Conservation (phyloP, 2,797 vertebrate species). For the Falco concolor region DNA sequence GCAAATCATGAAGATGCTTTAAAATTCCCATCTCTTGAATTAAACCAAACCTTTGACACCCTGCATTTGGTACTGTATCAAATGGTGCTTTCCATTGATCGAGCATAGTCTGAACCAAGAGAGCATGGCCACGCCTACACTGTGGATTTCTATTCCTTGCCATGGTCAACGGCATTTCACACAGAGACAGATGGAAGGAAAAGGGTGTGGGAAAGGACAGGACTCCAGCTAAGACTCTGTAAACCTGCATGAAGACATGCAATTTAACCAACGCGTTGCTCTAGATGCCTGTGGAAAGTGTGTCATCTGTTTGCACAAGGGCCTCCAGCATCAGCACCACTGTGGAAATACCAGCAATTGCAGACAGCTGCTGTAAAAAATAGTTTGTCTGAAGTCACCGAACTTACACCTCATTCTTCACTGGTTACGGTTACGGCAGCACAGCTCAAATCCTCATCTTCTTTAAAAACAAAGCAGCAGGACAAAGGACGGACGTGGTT, state of each 20-base stretch:
- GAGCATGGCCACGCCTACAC: neutral
- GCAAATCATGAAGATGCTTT: neutral
- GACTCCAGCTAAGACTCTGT: neutral
- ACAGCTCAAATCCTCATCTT: neutral
- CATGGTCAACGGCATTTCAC: neutral
- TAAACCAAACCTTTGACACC: neutral
- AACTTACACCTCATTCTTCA: neutral
- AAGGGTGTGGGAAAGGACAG: neutral
- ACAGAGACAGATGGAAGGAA: neutral
- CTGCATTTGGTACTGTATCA: neutral
- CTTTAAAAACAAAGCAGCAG: neutral
- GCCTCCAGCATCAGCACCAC: neutral
- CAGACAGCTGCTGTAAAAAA: neutral
- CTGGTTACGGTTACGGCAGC: rapidly evolving
- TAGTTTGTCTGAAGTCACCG: neutral
- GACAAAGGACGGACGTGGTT: neutral
- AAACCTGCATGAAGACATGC: neutral
- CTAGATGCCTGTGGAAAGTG: neutral
- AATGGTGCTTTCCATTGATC: neutral
- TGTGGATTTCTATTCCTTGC: neutral
- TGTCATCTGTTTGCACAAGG: rapidly evolving
- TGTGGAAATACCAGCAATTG: neutral
- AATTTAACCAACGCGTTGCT: rapidly evolving
- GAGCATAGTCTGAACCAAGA: neutral
- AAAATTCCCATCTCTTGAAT: neutral